A percentile compares a stretch with the other conserved stretches of the same genome.
These are phyloP conservation scores for Haliclona indistincta DNA, from an alignment of 37 sponge, comb jelly and placozoan genomes.

Conservation along the genomic window DNA sequence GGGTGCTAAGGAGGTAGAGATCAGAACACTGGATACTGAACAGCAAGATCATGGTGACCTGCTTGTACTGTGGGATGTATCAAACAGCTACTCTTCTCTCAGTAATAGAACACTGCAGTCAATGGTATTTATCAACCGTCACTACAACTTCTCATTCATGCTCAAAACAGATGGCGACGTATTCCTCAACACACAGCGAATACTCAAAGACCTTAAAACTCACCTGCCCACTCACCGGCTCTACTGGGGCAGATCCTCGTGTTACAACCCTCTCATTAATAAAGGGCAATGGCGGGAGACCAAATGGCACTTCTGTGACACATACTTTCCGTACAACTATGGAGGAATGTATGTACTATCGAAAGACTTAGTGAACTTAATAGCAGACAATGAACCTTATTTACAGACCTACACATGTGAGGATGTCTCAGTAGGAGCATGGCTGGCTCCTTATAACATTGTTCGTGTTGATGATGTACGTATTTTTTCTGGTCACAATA, in stretches of 20 bases:
- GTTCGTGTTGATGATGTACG: slow-evolving; percentile 26
- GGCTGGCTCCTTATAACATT: slow-evolving; percentile 60
- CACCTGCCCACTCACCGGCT: slow-evolving; percentile 1
- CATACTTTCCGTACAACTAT: slow-evolving; percentile 43
- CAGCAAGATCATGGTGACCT: slow-evolving; percentile 6
- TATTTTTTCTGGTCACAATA: not conserved
- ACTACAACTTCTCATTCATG: slow-evolving; percentile 20
- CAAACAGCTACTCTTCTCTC: not conserved
- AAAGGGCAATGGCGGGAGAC: slow-evolving; percentile 38
- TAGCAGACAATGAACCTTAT: slow-evolving; percentile 17
- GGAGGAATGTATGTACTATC: slow-evolving; percentile 65
- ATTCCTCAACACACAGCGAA: slow-evolving; percentile 7
- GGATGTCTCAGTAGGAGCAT: slow-evolving; percentile 64
- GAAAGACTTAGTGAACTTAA: slow-evolving; percentile 23
- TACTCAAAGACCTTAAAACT: slow-evolving; percentile 10
- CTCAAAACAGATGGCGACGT: slow-evolving; percentile 71
- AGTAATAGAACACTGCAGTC: not conserved
- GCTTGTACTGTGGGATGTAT: not conserved
- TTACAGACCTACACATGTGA: slow-evolving; percentile 44
- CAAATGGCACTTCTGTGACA: slow-evolving; percentile 47
- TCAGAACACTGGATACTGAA: not conserved
- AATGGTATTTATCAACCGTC: not conserved
- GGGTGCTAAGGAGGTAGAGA: not conserved
- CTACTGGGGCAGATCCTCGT: slow-evolving; percentile 58
- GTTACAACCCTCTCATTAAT: not conserved